Percentiles rank a stretch among this genome's conserved stretches.
These are phyloP conservation scores for Pediacus dermestoides DNA, from an alignment of 2,888 invertebrate species.

Conservation along the genomic window DNA sequence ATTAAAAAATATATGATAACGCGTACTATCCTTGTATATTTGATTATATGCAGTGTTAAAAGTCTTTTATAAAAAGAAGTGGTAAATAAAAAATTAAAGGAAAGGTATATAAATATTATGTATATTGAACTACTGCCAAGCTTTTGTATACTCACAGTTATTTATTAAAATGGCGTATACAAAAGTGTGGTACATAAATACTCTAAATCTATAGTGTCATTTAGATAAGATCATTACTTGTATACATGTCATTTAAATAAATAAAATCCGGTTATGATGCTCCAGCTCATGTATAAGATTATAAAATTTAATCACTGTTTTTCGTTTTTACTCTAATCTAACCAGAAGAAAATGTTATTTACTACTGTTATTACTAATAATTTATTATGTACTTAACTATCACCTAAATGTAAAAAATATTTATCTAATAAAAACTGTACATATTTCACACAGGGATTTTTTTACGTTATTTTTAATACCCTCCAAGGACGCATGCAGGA, in stretches of 20 bases:
- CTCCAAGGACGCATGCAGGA: too few relatives aligned
- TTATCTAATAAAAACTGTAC: constrained; percentile 46
- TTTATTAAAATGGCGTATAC: too few relatives aligned
- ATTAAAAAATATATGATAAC: too few relatives aligned
- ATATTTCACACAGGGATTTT: too few relatives aligned
- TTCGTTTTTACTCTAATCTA: too few relatives aligned
- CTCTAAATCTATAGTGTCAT: too few relatives aligned
- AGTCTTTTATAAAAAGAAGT: constrained; percentile 25
- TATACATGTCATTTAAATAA: constrained; percentile 40
- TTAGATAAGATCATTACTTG: constrained; percentile 33
- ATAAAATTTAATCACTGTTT: too few relatives aligned
- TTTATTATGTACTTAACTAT: constrained; percentile 39
- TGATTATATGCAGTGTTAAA: constrained; percentile 21
- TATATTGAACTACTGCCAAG: constrained; percentile 15
- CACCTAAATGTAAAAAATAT: constrained; percentile 46
- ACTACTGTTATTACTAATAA: constrained; percentile 30
- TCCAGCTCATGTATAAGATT: constrained; percentile 19
- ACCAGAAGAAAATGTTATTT: constrained; percentile 13
- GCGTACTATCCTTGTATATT: too few relatives aligned
- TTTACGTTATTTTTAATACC: too few relatives aligned
- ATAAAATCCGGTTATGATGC: constrained; percentile 30
- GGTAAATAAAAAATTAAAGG: constrained; percentile 19
- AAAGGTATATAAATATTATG: constrained; percentile 13
- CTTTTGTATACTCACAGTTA: constrained; percentile 17
- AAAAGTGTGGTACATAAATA: too few relatives aligned